Percentiles rank a stretch among this genome's conserved stretches.
Conservation (phyloP, 53 echinoderm and acorn worm genomes). For the Patiria pectinifera region DNA sequence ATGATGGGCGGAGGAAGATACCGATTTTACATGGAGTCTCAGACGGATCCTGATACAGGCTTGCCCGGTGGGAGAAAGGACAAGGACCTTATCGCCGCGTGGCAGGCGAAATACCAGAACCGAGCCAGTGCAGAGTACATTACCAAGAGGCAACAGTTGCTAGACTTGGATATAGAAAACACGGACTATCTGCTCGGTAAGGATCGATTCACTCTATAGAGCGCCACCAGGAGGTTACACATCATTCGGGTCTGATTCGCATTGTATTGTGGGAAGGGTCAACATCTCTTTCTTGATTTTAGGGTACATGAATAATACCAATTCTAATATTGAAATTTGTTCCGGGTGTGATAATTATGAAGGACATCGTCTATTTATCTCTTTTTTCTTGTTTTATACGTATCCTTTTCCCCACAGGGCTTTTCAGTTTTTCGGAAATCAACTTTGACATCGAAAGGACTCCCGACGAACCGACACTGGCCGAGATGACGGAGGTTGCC, state of each 20-base stretch:
- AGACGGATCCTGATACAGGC: slow-evolving; percentile 62
- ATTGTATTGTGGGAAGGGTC: too few species aligned
- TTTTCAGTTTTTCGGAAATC: not conserved
- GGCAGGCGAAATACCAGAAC: not conserved
- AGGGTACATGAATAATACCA: too few species aligned
- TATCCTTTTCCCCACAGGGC: not conserved
- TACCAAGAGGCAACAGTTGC: slow-evolving; percentile 19
- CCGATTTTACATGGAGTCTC: slow-evolving; percentile 47
- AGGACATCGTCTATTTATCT: too few species aligned
- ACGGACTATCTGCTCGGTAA: slow-evolving; percentile 55
- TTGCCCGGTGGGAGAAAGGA: slow-evolving; percentile 47
- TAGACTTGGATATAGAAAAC: slow-evolving; percentile 23
- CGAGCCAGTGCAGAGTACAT: slow-evolving; percentile 26
- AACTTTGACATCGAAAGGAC: not conserved
- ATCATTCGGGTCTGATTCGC: not conserved
- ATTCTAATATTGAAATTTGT: too few species aligned
- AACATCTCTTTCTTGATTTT: too few species aligned
- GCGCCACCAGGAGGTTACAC: not conserved
- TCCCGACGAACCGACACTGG: slow-evolving; percentile 71
- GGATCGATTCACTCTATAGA: not conserved
- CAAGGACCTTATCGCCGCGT: slow-evolving; percentile 65
- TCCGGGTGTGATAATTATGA: too few species aligned
- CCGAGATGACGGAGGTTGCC: slow-evolving; percentile 85
- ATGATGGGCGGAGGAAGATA: slow-evolving; percentile 70
- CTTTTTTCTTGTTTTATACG: not conserved